phyloP scores from a whole-genome alignment of 2,888 invertebrate species.

The Andrena camellia region DNA sequence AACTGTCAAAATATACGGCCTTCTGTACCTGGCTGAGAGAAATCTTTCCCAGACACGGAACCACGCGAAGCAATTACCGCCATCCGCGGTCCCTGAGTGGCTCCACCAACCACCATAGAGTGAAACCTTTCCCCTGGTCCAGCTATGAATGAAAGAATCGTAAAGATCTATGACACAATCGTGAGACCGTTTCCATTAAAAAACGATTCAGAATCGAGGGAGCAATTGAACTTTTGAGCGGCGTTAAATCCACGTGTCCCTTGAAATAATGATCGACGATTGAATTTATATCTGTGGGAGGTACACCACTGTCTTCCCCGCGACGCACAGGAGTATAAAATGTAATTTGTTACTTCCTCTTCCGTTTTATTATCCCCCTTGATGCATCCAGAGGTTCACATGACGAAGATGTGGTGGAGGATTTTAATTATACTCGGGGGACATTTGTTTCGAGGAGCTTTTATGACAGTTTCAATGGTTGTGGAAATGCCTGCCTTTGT shows the following conservation, averaged over 20 bases:
- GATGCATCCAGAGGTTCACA: neutral
- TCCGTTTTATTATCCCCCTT: slow-evolving; percentile 50
- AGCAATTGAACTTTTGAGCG: slow-evolving; percentile 43
- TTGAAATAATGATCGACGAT: slow-evolving; percentile 31
- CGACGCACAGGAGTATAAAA: slow-evolving; percentile 35
- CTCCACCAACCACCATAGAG: neutral
- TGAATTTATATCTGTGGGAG: slow-evolving; percentile 50
- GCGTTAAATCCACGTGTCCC: slow-evolving; percentile 29
- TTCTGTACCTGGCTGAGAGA: slow-evolving; percentile 60
- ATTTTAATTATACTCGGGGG: slow-evolving; percentile 15
- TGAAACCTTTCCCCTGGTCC: slow-evolving; percentile 11
- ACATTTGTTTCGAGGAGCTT: neutral
- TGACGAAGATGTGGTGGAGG: neutral
- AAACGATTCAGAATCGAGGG: slow-evolving; percentile 10
- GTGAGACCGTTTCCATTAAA: slow-evolving; percentile 22
- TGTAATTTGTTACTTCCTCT: slow-evolving; percentile 51
- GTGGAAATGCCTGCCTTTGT: too few relatives aligned
- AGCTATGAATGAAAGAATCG: slow-evolving; percentile 27
- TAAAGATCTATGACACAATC: slow-evolving; percentile 36
- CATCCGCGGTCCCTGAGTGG: slow-evolving; percentile 13
- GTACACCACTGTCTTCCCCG: slow-evolving; percentile 2
- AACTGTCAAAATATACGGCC: slow-evolving; percentile 80
- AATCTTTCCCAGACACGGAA: slow-evolving; percentile 48
- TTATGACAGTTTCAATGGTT: neutral
- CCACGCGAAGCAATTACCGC: slow-evolving; percentile 50